A percentile compares a stretch with the other conserved stretches of the same genome.
Evolutionary conservation across 1,140 invertebrate species (phyloP).

Genomic region (Aphis gossypii): DNA sequence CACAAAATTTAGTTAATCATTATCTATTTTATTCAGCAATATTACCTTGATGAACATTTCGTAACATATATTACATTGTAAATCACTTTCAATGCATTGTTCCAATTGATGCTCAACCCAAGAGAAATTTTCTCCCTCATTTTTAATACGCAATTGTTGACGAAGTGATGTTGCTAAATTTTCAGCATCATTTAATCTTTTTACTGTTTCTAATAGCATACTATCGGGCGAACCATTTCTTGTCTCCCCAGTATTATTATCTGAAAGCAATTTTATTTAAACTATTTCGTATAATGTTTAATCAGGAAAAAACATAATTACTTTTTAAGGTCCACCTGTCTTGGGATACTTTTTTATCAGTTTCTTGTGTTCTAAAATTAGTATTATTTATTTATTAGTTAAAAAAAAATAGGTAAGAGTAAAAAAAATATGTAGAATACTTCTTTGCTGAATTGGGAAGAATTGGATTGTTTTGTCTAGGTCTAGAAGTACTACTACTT

Average conservation of each 20-base stretch:
- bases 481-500: background rate
- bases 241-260: constrained; percentile 1
- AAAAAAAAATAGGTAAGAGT: background rate
- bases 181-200: constrained; percentile 49
- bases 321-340: background rate
- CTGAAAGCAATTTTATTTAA: background rate
- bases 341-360: background rate
- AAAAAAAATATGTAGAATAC: constrained; percentile 32
- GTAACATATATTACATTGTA: constrained; percentile 50
- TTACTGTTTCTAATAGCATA: constrained; percentile 32
- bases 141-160: constrained; percentile 25
- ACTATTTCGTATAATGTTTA: background rate
- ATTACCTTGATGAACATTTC: constrained; percentile 53
- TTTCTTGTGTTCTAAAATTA: background rate
- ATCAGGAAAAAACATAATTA: background rate
- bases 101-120: constrained; percentile 34
- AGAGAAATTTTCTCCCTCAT: constrained; percentile 23
- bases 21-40: background rate
- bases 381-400: background rate
- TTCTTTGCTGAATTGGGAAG: background rate
- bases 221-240: constrained; percentile 37
- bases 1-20: background rate
- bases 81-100: constrained; percentile 31
- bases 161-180: background rate
- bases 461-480: background rate